These are phyloP conservation scores for Artibeus lituratus DNA, from an alignment of 2,797 vertebrate species.

Conservation along the genomic window DNA sequence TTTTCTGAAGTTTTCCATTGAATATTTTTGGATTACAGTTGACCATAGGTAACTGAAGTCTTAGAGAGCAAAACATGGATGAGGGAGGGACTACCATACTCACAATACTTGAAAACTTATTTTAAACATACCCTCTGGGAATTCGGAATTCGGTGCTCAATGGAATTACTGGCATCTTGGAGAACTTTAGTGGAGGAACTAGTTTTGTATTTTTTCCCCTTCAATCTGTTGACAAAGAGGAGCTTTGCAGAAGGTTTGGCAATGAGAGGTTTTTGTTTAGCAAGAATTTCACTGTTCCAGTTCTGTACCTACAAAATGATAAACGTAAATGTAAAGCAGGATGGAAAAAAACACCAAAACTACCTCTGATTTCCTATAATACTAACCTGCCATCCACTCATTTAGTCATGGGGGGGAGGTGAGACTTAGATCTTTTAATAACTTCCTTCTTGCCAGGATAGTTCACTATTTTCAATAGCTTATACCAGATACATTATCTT, in stretches of 20 bases:
- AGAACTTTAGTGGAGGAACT: slow-evolving; percentile 89
- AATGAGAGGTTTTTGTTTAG: slow-evolving; percentile 91
- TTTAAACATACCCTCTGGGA: slow-evolving; percentile 88
- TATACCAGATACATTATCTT: not conserved
- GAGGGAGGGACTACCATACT: not conserved
- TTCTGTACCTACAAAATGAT: slow-evolving; percentile 88
- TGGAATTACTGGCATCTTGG: slow-evolving; percentile 94
- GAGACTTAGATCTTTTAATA: not conserved
- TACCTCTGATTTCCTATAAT: not conserved
- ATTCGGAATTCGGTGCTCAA: slow-evolving; percentile 82
- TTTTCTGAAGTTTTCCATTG: not conserved
- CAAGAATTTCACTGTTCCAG: slow-evolving; percentile 94
- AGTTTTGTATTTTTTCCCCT: slow-evolving; percentile 93
- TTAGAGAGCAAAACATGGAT: not conserved
- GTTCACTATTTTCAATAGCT: slow-evolving; percentile 1
- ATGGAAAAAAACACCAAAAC: not conserved
- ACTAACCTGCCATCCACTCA: not conserved
- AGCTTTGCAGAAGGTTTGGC: slow-evolving; percentile 93
- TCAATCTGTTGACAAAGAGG: slow-evolving; percentile 94
- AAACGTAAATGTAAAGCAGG: not conserved
- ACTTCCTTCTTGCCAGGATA: not conserved
- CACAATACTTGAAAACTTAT: not conserved
- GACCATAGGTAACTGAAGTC: not conserved
- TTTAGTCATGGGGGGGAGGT: fast-evolving
- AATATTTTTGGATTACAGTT: not conserved